Evolutionary conservation across 2,797 vertebrate species (phyloP).

Genomic region (Clarias laeviceps): DNA sequence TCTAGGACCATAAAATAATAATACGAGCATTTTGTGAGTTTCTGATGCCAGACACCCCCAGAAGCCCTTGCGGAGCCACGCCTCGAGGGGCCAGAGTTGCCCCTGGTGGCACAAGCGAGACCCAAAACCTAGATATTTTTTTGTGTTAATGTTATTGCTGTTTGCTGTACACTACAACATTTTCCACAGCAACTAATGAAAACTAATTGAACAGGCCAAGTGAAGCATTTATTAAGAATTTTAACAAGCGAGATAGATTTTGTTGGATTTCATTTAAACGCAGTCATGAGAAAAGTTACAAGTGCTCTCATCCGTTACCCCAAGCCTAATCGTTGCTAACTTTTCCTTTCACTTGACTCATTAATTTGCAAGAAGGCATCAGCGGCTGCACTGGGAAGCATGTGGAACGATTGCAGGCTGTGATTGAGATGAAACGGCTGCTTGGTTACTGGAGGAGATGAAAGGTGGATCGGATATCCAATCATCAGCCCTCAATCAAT

Average conservation of each 20-base stretch:
- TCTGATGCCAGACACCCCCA: too few species aligned
- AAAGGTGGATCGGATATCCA: slow-evolving; percentile 28
- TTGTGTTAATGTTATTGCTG: too few species aligned
- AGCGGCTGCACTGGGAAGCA: neutral
- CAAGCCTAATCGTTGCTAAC: neutral
- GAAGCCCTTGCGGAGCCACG: too few species aligned
- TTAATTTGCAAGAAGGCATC: neutral
- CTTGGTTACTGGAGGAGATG: slow-evolving; percentile 16
- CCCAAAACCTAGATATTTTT: too few species aligned
- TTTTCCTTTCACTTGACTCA: slow-evolving; percentile 2
- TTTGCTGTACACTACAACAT: neutral
- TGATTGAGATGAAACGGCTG: slow-evolving; percentile 18
- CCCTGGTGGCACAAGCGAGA: too few species aligned
- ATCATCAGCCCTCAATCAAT: slow-evolving; percentile 32
- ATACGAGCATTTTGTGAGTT: too few species aligned
- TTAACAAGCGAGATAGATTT: neutral
- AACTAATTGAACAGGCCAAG: neutral
- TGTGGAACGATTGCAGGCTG: neutral
- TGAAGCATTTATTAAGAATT: neutral
- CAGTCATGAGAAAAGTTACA: neutral
- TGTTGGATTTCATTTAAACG: neutral
- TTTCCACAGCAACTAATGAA: neutral
- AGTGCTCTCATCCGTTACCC: neutral
- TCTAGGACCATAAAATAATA: too few species aligned
- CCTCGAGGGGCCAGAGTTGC: too few species aligned